Evolutionary conservation across 2,797 vertebrate genomes (phyloP), one percentile per base, ranked within the genome.

Genomic region (Myotis pilosus): DNA sequence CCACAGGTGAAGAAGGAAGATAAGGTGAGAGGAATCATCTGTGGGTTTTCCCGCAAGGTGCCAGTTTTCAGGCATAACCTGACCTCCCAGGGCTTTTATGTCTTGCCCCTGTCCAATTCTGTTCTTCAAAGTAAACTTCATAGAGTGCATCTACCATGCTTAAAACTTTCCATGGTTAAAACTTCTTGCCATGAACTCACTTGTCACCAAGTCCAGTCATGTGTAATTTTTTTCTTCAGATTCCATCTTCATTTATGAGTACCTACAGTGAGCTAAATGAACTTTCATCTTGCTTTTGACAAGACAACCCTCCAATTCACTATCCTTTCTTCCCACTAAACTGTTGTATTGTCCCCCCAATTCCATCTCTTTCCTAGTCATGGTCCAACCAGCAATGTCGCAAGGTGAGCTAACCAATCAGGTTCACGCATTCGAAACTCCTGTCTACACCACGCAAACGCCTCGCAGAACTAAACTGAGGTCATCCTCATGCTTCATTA

Each of bases 261-360:
- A 51, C 17, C 8, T 79, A 78, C 7, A 87, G 55, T 4, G 79
- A 95, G 28, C 60, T 23, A 57, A 69, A 20, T 69, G 75, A 57
- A 57, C 19, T 82, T 79, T 86, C 47, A 62, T 79, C 79, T 71
- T 92, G 64, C 16, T 86, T 64, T 78, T 38, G 49, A 87, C 6
- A 66, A 88, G 3, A 9, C 33, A 49, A 28, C 10, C 28, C 49
- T 96, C 68, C 38, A 72, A 89, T 30, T 95, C 49, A 87, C 36
- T 28, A 47, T 55, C 33, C 91, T 91, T 91, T 72, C 78, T 79
- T 92, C 62, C 49, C 83, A 64, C 28, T n/a, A 71, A 33, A 89
- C 41, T 78, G 3, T 11, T 19, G 17, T 16, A 64, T 23, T 3
- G 47, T 11, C 23, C 74, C 66, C 33, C 49, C 41, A 49, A 8